Conservation (phyloP, 2,888 invertebrate genomes). For the Hermodice carunculata region DNA sequence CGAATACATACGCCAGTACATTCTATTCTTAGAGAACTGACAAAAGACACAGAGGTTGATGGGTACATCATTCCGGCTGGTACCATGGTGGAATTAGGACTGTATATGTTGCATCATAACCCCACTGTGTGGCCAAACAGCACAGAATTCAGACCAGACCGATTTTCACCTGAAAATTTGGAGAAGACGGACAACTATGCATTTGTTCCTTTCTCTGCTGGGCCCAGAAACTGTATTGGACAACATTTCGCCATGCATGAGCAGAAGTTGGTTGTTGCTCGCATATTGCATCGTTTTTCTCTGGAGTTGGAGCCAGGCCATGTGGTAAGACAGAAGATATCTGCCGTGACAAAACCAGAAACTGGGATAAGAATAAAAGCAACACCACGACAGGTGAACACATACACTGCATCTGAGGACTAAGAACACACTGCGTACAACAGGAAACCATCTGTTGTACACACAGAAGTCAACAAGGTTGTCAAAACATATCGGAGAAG, state of each 20-base stretch:
- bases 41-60: conserved; percentile 43
- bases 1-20: conserved; percentile 50
- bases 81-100: conserved; percentile 40
- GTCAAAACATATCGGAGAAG: too few species aligned
- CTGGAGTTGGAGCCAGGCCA: too few species aligned
- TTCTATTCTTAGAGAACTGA: conserved; percentile 47
- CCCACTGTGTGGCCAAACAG: conserved; percentile 43
- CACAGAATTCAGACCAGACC: conserved; percentile 16
- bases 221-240: conserved; percentile 37
- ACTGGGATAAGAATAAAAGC: too few species aligned
- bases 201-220: conserved; percentile 53
- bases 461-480: too few species aligned
- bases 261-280: conserved; percentile 24
- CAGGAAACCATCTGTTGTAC: too few species aligned
- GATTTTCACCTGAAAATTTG: conserved; percentile 46
- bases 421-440: too few species aligned
- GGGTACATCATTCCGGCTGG: conserved; percentile 43
- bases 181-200: conserved; percentile 42
- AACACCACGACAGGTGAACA: too few species aligned
- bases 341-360: too few species aligned
- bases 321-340: too few species aligned
- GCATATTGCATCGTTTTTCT: conserved; percentile 18
- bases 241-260: conserved; percentile 22
- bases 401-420: too few species aligned
- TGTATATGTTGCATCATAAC: conserved; percentile 53